Conservation (phyloP, 2,113 vertebrate species). For the Hemiprocne comata region DNA sequence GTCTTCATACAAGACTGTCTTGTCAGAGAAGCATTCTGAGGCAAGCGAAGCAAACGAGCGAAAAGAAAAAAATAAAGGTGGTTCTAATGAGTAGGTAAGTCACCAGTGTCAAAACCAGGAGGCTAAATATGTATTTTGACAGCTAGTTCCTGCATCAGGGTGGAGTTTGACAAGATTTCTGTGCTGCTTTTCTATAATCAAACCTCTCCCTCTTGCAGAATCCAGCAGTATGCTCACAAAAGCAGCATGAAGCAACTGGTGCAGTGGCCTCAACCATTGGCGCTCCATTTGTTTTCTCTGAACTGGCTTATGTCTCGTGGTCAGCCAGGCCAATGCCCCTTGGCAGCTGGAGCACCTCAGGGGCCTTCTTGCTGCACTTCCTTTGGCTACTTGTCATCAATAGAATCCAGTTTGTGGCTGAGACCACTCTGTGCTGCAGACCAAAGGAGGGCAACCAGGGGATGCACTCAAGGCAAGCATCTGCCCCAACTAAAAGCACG, state of each 20-base stretch:
- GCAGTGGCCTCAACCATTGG: neutral
- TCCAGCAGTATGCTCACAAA: neutral
- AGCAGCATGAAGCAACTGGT: neutral
- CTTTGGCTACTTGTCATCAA: neutral
- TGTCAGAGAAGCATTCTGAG: neutral
- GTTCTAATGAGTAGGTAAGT: neutral
- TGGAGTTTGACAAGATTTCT: neutral
- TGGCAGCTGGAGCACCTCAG: neutral
- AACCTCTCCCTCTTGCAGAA: neutral
- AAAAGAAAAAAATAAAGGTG: accelerated
- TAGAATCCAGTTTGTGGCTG: too few relatives aligned
- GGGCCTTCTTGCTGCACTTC: neutral
- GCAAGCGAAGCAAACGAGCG: neutral
- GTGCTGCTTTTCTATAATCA: neutral
- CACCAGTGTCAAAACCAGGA: neutral
- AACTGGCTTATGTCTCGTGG: too few relatives aligned
- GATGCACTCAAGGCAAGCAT: neutral
- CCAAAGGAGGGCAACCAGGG: neutral
- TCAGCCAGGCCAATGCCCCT: neutral
- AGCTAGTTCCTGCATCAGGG: neutral
- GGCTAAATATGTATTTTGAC: neutral
- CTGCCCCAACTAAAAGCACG: neutral
- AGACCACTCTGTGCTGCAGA: neutral
- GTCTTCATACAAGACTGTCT: neutral
- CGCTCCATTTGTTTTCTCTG: neutral